Percentiles rank a stretch among this genome's conserved stretches.
Conservation (phyloP, 2,888 invertebrate species). For the Pedicia rivosa region DNA sequence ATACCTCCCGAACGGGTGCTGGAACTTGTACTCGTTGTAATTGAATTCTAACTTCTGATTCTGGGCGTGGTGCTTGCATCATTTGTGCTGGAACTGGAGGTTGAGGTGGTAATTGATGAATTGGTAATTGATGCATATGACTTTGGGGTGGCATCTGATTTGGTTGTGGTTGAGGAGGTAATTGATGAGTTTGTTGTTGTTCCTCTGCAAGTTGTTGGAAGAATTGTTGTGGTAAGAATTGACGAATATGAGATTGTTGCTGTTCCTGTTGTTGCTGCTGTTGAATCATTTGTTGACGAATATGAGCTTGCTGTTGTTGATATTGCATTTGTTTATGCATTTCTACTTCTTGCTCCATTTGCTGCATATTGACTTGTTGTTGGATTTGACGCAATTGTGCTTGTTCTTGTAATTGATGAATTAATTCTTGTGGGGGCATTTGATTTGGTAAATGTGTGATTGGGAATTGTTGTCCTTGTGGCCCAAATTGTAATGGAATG, state of each 20-base stretch:
- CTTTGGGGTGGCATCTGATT: conserved; percentile 18
- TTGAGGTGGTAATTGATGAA: conserved; percentile 28
- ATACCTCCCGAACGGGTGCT: conserved; percentile 1
- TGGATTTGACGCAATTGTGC: neutral
- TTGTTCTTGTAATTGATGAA: conserved; percentile 12
- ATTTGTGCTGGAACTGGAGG: conserved; percentile 27
- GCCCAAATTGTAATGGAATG: conserved; percentile 33
- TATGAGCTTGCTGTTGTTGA: conserved; percentile 3
- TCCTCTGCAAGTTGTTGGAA: conserved; percentile 3
- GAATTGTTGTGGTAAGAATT: neutral
- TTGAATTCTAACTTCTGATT: conserved; percentile 28
- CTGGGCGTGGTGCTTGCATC: conserved; percentile 33
- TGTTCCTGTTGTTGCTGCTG: conserved; percentile 15
- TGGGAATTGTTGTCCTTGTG: conserved; percentile 36
- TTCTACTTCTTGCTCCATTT: conserved; percentile 17
- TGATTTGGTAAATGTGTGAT: conserved; percentile 37
- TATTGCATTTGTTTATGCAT: conserved; percentile 7
- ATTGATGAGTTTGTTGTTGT: conserved; percentile 9
- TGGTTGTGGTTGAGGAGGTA: conserved; percentile 19
- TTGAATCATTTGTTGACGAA: conserved; percentile 22
- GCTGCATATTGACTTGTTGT: conserved; percentile 1
- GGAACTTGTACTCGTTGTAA: conserved; percentile 33
- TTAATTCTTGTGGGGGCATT: conserved; percentile 15
- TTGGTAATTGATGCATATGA: conserved; percentile 12
- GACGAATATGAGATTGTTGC: neutral